Evolutionary conservation across 1,140 invertebrate species (phyloP).

Genomic region (Teleogryllus occipitalis): DNA sequence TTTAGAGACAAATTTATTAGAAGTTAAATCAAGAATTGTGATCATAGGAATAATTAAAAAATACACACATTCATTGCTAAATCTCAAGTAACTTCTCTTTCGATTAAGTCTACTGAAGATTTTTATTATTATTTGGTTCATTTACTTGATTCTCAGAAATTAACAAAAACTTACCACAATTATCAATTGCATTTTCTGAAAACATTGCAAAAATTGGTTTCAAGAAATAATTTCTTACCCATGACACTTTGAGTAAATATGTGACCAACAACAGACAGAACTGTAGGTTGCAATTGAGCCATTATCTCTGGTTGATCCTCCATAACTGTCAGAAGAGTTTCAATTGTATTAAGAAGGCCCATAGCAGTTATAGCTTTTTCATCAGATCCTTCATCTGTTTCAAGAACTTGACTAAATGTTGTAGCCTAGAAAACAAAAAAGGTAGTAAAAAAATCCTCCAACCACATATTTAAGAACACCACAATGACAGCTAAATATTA

Average conservation of each 20-base stretch:
- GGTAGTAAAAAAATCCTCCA: not conserved
- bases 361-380: conserved; percentile 97
- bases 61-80: too few species aligned
- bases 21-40: too few species aligned
- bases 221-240: conserved; percentile 42
- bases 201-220: not conserved
- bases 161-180: too few species aligned
- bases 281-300: conserved; percentile 82
- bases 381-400: conserved; percentile 79
- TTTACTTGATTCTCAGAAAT: too few species aligned
- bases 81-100: too few species aligned
- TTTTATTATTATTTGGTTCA: too few species aligned
- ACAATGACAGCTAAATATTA: not conserved
- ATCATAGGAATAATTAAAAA: too few species aligned
- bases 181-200: not conserved
- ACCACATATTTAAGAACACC: not conserved
- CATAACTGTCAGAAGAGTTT: conserved; percentile 90
- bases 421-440: conserved; percentile 49
- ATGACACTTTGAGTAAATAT: conserved; percentile 79
- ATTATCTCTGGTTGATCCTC: conserved; percentile 85
- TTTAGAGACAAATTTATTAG: too few species aligned
- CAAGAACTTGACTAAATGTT: conserved; percentile 82
- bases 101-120: too few species aligned
- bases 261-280: conserved; percentile 83
- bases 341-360: conserved; percentile 93